These are phyloP conservation scores for Spermophilus dauricus DNA, from an alignment of 2,113 vertebrate species.

Conservation along the genomic window DNA sequence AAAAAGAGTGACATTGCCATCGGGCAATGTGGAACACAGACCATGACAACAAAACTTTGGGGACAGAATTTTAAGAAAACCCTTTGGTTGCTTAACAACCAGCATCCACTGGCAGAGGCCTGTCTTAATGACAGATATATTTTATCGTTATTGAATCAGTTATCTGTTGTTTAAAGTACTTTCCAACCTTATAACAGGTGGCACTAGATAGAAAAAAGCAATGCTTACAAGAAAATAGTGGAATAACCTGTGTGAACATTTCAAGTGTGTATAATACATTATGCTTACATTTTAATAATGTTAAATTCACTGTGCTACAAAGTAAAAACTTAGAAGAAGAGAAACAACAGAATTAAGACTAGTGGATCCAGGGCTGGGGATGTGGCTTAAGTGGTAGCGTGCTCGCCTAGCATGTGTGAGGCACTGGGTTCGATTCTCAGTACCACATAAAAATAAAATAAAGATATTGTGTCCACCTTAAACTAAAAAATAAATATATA, in stretches of 20 bases:
- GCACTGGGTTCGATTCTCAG: no score
- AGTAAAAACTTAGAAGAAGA: conserved; percentile 58
- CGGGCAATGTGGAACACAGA: not conserved
- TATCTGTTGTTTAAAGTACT: not conserved
- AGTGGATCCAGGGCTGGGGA: no score
- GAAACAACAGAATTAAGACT: conserved; percentile 36
- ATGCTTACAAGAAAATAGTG: not conserved
- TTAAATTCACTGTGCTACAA: not conserved
- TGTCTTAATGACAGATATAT: conserved; percentile 24
- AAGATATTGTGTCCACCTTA: no score
- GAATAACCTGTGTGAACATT: not conserved
- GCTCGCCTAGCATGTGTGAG: no score
- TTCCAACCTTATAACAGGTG: not conserved
- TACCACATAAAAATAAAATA: no score
- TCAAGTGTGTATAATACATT: not conserved
- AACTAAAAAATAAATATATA: no score
- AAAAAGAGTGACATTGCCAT: conserved; percentile 34
- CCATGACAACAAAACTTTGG: not conserved
- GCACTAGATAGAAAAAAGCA: not conserved
- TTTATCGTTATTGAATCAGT: not conserved
- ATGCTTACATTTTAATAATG: conserved; percentile 41
- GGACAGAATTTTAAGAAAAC: not conserved
- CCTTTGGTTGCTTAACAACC: not conserved
- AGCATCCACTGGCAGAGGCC: not conserved
- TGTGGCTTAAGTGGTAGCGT: no score